These are phyloP conservation scores for Micronycteris hirsuta DNA, from an alignment of 2,113 vertebrate genomes.

Conservation along the genomic window DNA sequence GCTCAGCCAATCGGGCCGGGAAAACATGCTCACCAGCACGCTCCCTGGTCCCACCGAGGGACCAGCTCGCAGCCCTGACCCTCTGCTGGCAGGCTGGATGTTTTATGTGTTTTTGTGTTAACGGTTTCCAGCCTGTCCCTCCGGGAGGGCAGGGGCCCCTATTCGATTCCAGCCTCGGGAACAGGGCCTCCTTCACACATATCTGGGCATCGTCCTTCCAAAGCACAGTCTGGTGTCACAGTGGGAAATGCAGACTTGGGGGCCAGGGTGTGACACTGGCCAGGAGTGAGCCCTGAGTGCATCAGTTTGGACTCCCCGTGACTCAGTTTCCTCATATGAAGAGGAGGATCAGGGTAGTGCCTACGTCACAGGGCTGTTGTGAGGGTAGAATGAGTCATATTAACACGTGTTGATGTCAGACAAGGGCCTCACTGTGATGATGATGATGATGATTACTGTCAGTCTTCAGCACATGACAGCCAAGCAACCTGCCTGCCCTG, in stretches of 20 bases:
- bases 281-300: not conserved
- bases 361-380: not conserved
- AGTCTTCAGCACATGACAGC: fast-evolving
- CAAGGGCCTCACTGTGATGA: not conserved
- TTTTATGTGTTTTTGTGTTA: not conserved
- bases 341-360: not conserved
- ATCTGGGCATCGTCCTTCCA: fast-evolving
- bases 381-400: not conserved
- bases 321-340: not conserved
- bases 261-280: not conserved
- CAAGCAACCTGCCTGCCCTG: not conserved
- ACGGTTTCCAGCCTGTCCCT: not conserved
- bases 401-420: fast-evolving
- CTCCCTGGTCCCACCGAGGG: fast-evolving
- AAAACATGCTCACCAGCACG: fast-evolving
- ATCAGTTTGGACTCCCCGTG: not conserved
- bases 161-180: not conserved
- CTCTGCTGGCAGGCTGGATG: fast-evolving
- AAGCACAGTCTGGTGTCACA: not conserved
- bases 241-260: not conserved
- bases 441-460: fast-evolving
- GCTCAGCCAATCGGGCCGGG: not conserved
- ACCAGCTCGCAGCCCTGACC: fast-evolving
- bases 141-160: not conserved
- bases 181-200: not conserved